Conservation (phyloP, 2,888 invertebrate genomes). For the Parascotia fuliginaria region DNA sequence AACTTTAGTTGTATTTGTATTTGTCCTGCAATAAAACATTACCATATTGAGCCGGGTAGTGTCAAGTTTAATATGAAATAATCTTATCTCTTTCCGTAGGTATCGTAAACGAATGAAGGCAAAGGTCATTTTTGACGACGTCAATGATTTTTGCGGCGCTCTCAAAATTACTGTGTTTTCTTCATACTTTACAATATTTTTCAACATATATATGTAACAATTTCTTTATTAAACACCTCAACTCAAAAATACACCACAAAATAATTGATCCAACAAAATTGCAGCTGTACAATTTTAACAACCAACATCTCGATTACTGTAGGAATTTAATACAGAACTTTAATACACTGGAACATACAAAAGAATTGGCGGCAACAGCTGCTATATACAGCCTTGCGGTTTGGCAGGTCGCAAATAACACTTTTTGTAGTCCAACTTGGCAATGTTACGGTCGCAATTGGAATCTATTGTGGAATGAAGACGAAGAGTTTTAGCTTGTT, state of each 20-base stretch:
- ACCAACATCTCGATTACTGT: slow-evolving; percentile 27
- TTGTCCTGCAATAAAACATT: no score
- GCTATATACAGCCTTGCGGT: slow-evolving; percentile 32
- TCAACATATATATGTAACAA: no score
- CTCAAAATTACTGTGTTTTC: no score
- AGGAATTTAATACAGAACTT: slow-evolving; percentile 36
- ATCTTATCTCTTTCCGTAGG: no score
- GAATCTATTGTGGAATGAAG: slow-evolving; percentile 16
- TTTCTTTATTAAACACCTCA: no score
- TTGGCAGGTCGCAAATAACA: slow-evolving; percentile 30
- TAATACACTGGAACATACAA: slow-evolving; percentile 36
- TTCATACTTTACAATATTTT: no score
- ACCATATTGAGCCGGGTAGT: no score
- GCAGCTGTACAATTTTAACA: neutral
- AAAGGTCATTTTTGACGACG: no score
- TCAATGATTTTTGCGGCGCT: no score
- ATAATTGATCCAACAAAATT: neutral
- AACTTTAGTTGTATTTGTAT: no score
- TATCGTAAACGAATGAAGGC: no score
- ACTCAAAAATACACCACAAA: neutral
- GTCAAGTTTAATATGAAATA: no score
- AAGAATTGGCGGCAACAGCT: slow-evolving; percentile 38
- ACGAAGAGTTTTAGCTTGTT: slow-evolving; percentile 7
- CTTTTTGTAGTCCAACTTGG: slow-evolving; percentile 19
- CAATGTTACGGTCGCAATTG: slow-evolving; percentile 17